A percentile compares a stretch with the other conserved stretches of the same genome.
Evolutionary conservation across 1,140 invertebrate genomes (phyloP).

Genomic region (Mycetomoellerius zeteki): DNA sequence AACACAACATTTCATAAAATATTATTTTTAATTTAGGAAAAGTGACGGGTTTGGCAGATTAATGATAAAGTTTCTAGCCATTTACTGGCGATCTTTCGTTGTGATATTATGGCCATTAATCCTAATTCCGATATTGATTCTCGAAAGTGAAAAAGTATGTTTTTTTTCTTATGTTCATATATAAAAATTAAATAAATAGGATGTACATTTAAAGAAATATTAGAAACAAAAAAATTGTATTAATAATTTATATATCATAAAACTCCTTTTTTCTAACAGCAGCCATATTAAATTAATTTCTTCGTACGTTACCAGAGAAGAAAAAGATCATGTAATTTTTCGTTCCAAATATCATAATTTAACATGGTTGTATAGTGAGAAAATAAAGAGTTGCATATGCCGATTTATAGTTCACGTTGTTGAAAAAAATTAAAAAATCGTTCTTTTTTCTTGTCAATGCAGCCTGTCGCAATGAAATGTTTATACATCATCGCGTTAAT

Average conservation of each 20-base stretch:
- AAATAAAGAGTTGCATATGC: background rate
- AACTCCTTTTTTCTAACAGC: background rate
- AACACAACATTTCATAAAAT: background rate
- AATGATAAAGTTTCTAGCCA: slow-evolving; percentile 77
- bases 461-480: slow-evolving; percentile 84
- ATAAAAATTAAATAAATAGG: background rate
- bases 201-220: background rate
- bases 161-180: background rate
- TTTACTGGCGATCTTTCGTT: slow-evolving; percentile 90
- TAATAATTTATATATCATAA: background rate
- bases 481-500: slow-evolving; percentile 89
- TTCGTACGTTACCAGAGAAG: background rate
- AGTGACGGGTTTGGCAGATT: slow-evolving; percentile 66
- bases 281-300: slow-evolving; percentile 1
- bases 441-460: background rate
- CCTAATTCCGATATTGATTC: slow-evolving; percentile 86
- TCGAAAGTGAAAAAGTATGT: slow-evolving; percentile 66
- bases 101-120: slow-evolving; percentile 89
- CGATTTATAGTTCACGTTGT: background rate
- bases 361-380: background rate
- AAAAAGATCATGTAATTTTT: background rate
- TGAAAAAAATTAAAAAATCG: background rate
- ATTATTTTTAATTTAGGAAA: slow-evolving; percentile 72
- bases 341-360: background rate
- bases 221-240: background rate